Base-by-base conservation (phyloP, 2,888 invertebrate genomes). In the Epistrophe grossulariae region DNA sequence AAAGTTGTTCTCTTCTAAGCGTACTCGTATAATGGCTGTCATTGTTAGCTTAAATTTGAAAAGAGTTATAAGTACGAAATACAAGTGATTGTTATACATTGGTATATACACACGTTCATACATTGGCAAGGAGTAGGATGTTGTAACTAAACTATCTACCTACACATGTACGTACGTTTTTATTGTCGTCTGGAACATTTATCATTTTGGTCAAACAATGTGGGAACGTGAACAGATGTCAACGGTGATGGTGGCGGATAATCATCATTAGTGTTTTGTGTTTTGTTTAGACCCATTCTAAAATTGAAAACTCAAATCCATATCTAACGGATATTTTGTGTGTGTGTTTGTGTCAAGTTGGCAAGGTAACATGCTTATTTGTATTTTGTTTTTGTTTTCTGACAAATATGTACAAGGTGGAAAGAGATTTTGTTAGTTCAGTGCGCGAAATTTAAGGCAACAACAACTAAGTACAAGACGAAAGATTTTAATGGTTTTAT, bases 151-250 rank as follows among this genome's bases (percentile, higher is more conserved):
- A 28, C 15, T 35, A 35, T 1, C 24, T 57, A 31, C 24, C 55
- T 28, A 55, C 15, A 7, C n/a, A n/a, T n/a, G n/a, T n/a, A n/a
- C n/a, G n/a, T 40, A n/a, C 24, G 17, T 31, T 40, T 40, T 43
- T 15, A 17, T 15, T 68, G 28, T 50, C 19, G 68, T 52, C 38
- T 64, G 57, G 11, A 52, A 64, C 64, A 64, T 74, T 60, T 76
- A 52, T 43, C 81, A 71, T 40, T 73, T 48, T 40, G 68, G 70
- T 81, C 70, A 64, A 48, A 48, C 40, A 19, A 48, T 55, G 64
- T 81, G 76, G 35, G 76, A 81, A 81, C 40, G 1, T 45, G 55
- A 70, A 48, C 81, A 81, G 76, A 76, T 76, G 81, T 71, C 50
- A 38, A 72, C 5, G 13, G 0, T 4, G n/a, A n/a, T n/a, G 31